Evolutionary conservation across 23 tunicate species (phyloP).

Genomic region (Styela plicata): DNA sequence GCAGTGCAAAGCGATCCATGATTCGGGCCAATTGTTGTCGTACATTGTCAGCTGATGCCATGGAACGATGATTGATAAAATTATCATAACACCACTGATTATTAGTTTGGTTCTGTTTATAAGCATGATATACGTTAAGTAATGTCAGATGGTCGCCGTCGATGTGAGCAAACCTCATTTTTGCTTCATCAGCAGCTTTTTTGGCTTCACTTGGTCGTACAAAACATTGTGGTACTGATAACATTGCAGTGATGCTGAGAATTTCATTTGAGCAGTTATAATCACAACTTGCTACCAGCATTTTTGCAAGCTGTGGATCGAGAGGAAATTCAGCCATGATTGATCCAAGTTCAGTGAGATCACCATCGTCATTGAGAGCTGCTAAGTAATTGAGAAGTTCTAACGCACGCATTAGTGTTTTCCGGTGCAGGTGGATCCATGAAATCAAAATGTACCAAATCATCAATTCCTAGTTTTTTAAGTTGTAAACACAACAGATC

Average conservation of each 20-base stretch:
- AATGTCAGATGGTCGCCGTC: conserved; percentile 98
- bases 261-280: conserved; percentile 99
- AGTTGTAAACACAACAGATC: conserved; percentile 90
- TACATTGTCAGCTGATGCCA: conserved; percentile 94
- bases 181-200: conserved; percentile 95
- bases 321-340: conserved; percentile 99
- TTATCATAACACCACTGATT: conserved; percentile 95
- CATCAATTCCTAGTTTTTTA: conserved; percentile 96
- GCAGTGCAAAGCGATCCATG: conserved; percentile 93
- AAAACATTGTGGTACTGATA: conserved; percentile 96
- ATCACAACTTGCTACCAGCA: conserved; percentile 97
- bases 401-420: conserved; percentile 88
- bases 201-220: conserved; percentile 96
- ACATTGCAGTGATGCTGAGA: conserved; percentile 92
- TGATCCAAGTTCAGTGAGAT: conserved; percentile 89
- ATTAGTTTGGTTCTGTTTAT: conserved; percentile 76
- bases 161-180: conserved; percentile 96
- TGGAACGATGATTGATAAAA: conserved; percentile 92
- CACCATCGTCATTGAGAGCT: conserved; percentile 97
- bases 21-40: conserved; percentile 95
- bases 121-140: conserved; percentile 97
- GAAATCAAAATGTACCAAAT: conserved; percentile 93
- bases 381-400: conserved; percentile 93
- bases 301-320: conserved; percentile 96
- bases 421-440: conserved; percentile 99